Percentiles rank a stretch among this genome's conserved stretches.
Conservation (phyloP, 2,113 vertebrate species). For the Arizona elegans region DNA sequence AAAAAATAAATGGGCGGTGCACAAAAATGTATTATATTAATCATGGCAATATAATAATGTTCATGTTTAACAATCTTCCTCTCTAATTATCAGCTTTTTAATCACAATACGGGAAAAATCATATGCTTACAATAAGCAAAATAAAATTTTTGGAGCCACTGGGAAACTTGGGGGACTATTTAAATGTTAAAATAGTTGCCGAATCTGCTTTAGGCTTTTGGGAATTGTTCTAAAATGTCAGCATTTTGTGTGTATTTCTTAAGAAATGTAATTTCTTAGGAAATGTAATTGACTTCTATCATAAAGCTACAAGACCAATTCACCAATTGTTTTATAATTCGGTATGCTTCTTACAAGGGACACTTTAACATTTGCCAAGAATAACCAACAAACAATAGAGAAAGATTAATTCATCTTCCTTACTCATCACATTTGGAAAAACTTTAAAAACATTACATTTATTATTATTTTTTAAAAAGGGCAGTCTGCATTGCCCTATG, state of each 20-base stretch:
- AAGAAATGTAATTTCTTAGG: neutral
- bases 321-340: neutral
- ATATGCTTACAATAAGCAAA: neutral
- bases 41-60: neutral
- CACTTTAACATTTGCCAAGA: neutral
- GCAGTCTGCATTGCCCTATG: neutral
- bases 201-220: neutral
- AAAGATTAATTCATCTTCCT: neutral
- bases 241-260: neutral
- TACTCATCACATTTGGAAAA: neutral
- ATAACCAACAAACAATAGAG: neutral
- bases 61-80: neutral
- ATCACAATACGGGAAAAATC: neutral
- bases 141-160: neutral
- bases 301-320: neutral
- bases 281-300: neutral
- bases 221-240: neutral
- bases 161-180: neutral
- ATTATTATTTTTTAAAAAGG: neutral
- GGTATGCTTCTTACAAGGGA: neutral
- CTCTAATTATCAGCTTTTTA: neutral
- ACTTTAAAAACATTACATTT: neutral
- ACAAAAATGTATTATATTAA: neutral
- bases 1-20: neutral
- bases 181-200: neutral